phyloP scores from a whole-genome alignment of 2,888 invertebrate species.

The Odontocerum albicorne region DNA sequence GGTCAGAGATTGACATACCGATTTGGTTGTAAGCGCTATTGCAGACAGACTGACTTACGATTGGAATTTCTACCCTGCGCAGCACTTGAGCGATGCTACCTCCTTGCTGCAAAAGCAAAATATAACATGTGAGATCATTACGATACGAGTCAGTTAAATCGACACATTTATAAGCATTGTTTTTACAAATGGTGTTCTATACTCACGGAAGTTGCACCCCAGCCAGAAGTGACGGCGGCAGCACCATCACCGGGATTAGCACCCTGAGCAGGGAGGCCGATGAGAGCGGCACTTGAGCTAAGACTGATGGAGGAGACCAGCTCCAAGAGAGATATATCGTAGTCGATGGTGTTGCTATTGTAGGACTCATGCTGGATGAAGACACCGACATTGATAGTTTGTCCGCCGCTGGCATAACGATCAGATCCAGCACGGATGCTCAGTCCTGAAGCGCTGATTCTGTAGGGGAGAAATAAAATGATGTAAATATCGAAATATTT shows the following conservation, averaged over 20 bases:
- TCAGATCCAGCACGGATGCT: slow-evolving; percentile 37
- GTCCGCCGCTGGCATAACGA: slow-evolving; percentile 45
- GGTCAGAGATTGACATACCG: slow-evolving; percentile 41
- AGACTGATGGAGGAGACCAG: slow-evolving; percentile 44
- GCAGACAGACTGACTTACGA: slow-evolving; percentile 15
- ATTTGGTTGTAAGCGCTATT: neutral
- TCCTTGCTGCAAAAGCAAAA: too few relatives aligned
- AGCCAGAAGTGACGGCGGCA: slow-evolving; percentile 53
- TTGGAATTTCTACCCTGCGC: slow-evolving; percentile 18
- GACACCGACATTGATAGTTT: slow-evolving; percentile 42
- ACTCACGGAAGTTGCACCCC: slow-evolving; percentile 39
- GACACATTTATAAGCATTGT: neutral
- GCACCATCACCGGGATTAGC: slow-evolving; percentile 43
- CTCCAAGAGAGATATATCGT: slow-evolving; percentile 49
- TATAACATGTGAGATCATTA: too few relatives aligned
- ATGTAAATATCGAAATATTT: too few relatives aligned
- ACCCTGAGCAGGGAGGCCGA: slow-evolving; percentile 42
- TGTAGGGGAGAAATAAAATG: slow-evolving; percentile 1
- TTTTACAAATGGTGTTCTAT: neutral
- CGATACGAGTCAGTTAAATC: neutral
- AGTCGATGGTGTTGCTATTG: slow-evolving; percentile 40
- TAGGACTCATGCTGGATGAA: slow-evolving; percentile 45
- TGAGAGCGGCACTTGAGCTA: slow-evolving; percentile 40
- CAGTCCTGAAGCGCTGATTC: slow-evolving; percentile 10
- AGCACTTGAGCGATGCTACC: neutral